Base-by-base conservation (phyloP, 2,797 vertebrate species). In the Vireo griseus region DNA sequence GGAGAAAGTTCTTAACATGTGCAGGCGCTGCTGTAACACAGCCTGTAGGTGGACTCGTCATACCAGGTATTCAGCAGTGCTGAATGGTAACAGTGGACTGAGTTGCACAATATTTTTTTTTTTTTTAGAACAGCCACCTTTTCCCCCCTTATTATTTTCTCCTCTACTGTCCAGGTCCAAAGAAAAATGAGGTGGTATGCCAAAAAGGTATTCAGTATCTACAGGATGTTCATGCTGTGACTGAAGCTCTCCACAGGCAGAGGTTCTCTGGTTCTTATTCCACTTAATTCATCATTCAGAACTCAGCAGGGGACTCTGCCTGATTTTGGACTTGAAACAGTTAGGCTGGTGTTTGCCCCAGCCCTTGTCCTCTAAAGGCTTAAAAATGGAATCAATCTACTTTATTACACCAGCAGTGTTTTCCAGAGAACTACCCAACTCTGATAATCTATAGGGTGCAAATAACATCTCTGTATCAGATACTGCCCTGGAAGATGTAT, bases 171-270 rank as follows among this genome's bases (percentile, higher is more conserved):
- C 92, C 88, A 86, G 44, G 59, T 90, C 92, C 63, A 76, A 97
- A 96, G 94, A 95, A 96, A 96, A 97, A 97, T 39, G 95, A 97
- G 96, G 96, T 96, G 93, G 93, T 85, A 55, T 93, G 94, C 92
- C 93, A 95, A 42, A 95, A 95, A 94, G 74, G 83, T 95, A 96
- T 97, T 97, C 83, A 85, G 92, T 84, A 92, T 95, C 93, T 95
- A 93, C 94, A 96, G 96, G 96, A 96, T 96, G 92, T 95, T 96
- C 96, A 93, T 97, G 96, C 96, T 96, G 96, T 92, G 96, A 96
- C 88, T 94, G 93, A 84, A 92, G 92, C 92, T 96, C 95, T 91
- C 94, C 73, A 95, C 92, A 97, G 96, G 88, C 92, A 90, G 93
- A 95, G 83, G 93, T 95, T 94, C 94, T 96, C 92, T 80, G 90